These are phyloP conservation scores for Papilio helenus DNA, from an alignment of 1,140 invertebrate species.

Conservation along the genomic window DNA sequence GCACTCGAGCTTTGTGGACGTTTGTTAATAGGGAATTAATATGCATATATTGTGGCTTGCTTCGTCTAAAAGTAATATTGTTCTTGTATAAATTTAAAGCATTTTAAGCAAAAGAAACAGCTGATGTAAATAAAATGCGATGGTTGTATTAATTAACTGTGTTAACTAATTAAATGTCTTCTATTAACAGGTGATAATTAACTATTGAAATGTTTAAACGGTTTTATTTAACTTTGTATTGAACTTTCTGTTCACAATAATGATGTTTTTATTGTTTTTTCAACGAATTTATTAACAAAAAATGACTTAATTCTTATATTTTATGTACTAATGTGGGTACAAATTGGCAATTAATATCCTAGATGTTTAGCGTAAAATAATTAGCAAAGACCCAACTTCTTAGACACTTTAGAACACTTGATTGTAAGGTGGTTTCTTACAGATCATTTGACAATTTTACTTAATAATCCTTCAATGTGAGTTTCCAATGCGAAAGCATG, in stretches of 20 bases:
- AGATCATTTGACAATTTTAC: background rate
- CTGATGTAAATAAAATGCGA: no score
- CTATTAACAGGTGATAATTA: no score
- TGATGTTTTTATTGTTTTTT: no score
- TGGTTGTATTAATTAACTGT: background rate
- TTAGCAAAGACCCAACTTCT: background rate
- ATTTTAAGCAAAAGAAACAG: background rate
- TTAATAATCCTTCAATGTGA: background rate
- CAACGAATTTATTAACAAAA: no score
- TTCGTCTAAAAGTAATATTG: background rate
- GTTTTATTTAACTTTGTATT: no score
- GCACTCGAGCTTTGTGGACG: background rate
- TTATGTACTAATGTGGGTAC: background rate
- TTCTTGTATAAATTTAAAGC: background rate
- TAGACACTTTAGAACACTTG: background rate
- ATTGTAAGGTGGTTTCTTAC: background rate
- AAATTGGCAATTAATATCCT: background rate
- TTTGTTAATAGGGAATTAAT: background rate
- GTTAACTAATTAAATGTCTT: no score
- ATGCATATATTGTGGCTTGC: background rate
- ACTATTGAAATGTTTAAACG: no score
- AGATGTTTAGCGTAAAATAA: background rate
- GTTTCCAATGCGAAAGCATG: background rate
- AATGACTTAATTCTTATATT: no score
- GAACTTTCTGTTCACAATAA: no score